Percentiles rank a stretch among this genome's conserved stretches.
phyloP scores from a whole-genome alignment of 2,113 vertebrate genomes.

The Hippocampus abdominalis region DNA sequence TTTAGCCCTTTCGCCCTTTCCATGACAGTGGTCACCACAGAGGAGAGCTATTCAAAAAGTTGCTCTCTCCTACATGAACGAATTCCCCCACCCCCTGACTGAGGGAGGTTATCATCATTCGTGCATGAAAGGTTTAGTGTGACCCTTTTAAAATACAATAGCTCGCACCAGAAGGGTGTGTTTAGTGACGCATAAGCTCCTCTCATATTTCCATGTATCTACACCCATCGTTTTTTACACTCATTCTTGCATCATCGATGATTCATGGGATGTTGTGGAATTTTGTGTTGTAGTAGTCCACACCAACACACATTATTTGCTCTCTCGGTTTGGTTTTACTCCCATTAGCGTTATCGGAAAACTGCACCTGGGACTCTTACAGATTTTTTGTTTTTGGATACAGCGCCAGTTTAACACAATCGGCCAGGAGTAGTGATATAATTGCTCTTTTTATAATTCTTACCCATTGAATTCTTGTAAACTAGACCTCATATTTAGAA shows the following conservation, averaged over 20 bases:
- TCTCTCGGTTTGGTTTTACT: background rate
- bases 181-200: conserved; percentile 29
- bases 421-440: background rate
- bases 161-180: conserved; percentile 15
- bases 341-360: conserved; percentile 6
- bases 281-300: conserved; percentile 22
- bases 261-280: conserved; percentile 46
- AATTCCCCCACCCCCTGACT: no score
- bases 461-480: background rate
- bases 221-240: conserved; percentile 33
- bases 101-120: no score
- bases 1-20: no score
- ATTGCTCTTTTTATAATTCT: conserved; percentile 33
- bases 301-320: background rate
- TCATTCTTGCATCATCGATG: conserved; percentile 38
- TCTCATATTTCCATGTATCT: conserved; percentile 35
- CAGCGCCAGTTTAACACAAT: conserved; percentile 27
- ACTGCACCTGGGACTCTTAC: background rate
- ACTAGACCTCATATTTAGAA: background rate
- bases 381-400: conserved; percentile 38
- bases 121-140: no score
- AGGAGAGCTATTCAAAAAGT: no score
- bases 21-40: no score
- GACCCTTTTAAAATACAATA: background rate
- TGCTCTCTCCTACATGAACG: no score